Conservation (phyloP, 1,140 invertebrate species). For the Thaumetopoea pityocampa region DNA sequence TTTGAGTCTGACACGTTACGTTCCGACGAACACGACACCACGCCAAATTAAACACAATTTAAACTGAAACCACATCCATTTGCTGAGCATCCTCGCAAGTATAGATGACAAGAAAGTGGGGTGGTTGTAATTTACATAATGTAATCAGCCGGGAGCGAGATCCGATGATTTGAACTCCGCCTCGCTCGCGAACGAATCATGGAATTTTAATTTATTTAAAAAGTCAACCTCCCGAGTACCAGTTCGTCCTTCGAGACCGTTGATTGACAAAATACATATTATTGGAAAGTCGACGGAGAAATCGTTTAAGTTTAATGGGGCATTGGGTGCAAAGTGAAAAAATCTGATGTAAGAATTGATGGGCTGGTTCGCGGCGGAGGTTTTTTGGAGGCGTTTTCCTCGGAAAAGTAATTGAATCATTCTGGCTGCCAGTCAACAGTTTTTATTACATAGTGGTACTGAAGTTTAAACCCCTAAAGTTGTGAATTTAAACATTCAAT, state of each 20-base stretch:
- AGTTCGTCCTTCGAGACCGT: constrained; percentile 36
- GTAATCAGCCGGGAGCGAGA: constrained; percentile 55
- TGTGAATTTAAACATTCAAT: too few species aligned
- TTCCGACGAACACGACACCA: too few species aligned
- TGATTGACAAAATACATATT: constrained; percentile 35
- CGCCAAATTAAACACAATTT: too few species aligned
- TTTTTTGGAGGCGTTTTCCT: too few species aligned
- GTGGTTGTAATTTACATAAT: constrained; percentile 62
- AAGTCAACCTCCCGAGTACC: constrained; percentile 5
- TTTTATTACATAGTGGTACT: too few species aligned
- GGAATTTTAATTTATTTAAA: constrained; percentile 49
- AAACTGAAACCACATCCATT: constrained; percentile 24
- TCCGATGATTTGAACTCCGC: constrained; percentile 52
- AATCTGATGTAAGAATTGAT: too few species aligned
- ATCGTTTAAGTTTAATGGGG: constrained; percentile 8
- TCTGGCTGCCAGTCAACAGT: too few species aligned
- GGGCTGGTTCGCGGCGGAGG: too few species aligned
- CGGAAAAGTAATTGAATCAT: too few species aligned
- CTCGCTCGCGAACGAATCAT: constrained; percentile 40
- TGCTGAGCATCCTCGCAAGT: constrained; percentile 29
- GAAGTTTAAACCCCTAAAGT: too few species aligned
- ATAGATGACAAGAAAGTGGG: constrained; percentile 47
- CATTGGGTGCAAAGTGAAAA: constrained; percentile 6
- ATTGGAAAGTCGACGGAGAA: constrained; percentile 31
- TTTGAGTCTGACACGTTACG: too few species aligned